Evolutionary conservation across 2,113 vertebrate species (phyloP), one percentile per base, ranked within the genome.

Genomic region (Delphinus delphis): DNA sequence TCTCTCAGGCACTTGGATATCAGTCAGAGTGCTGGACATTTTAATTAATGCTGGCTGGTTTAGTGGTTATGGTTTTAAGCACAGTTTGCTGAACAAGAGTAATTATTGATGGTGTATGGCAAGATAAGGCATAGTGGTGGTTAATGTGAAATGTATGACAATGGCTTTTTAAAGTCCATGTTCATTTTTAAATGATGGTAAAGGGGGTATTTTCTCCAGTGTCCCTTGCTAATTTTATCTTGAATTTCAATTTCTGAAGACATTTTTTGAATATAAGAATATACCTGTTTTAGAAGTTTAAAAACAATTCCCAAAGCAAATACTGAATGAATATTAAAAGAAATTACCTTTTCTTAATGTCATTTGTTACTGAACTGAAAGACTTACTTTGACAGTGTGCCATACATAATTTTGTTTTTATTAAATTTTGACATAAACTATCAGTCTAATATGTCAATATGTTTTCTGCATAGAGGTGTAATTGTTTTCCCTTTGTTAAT

Each of bases 291-390:
- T 84, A 81, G 87, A 60, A 92, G 38, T 94, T 94, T 28, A 58
- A 94, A 97, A 94, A 83, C 18, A 77, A 90, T 98, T 92, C 74
- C 70, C 92, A 89, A 94, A 90, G 47, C 47, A 96, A 97, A 70
- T 74, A 28, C 38, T 62, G 76, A 93, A 95, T 96, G 82, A 97
- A 88, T 95, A 92, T 92, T 67, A 97, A 97, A 93, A 96, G 36
- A 79, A 33, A 68, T 98, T 97, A 98, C 95, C 96, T 98, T 98
- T 98, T 97, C 97, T 98, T 98, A 98, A 98, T 98, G 97, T 96
- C 98, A 98, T 90, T 97, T 98, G 96, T 98, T 98, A 97, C 91
- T 41, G 3, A 77, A 93, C 88, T 90, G 88, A 97, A 97, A 96
- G 93, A 62, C 93, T 93, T 84, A 85, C 95, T 98, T 93, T 98